Conservation (phyloP, 1,140 invertebrate species). For the Lordiphosa clarofinis region DNA sequence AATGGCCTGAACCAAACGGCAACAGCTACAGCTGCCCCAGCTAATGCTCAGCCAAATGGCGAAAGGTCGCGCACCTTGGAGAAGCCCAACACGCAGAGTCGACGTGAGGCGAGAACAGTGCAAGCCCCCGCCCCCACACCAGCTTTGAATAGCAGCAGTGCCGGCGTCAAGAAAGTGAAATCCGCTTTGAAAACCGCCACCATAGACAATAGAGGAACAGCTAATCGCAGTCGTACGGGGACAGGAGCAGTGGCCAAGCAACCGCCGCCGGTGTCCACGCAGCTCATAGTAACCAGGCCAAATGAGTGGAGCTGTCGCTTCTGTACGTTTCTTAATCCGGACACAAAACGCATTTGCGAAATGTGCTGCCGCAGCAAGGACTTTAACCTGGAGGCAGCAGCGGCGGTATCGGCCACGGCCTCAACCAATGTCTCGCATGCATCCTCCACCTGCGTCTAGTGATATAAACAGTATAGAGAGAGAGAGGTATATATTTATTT, state of each 20-base stretch:
- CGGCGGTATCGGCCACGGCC: slow-evolving; percentile 27
- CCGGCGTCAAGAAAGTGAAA: slow-evolving; percentile 61
- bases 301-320: slow-evolving; percentile 84
- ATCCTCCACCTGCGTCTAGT: slow-evolving; percentile 74
- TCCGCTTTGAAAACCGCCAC: slow-evolving; percentile 60
- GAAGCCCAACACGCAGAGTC: slow-evolving; percentile 31
- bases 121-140: slow-evolving; percentile 34
- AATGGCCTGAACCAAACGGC: slow-evolving; percentile 40
- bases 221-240: slow-evolving; percentile 16
- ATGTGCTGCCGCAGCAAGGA: slow-evolving; percentile 85
- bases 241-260: slow-evolving; percentile 57
- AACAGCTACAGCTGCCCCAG: slow-evolving; percentile 2
- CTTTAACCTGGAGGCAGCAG: slow-evolving; percentile 61
- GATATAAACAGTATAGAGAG: slow-evolving; percentile 38
- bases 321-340: slow-evolving; percentile 86
- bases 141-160: slow-evolving; percentile 39
- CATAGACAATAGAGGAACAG: slow-evolving; percentile 44
- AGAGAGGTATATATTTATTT: slow-evolving; percentile 16
- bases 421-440: slow-evolving; percentile 53
- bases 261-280: slow-evolving; percentile 50
- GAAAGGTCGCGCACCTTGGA: slow-evolving; percentile 56
- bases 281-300: slow-evolving; percentile 63
- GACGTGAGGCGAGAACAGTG: slow-evolving; percentile 25
- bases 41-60: slow-evolving; percentile 13
- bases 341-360: slow-evolving; percentile 84